Percentiles rank a stretch among this genome's conserved stretches.
These are phyloP conservation scores for Perognathus longimembris DNA, from an alignment of 2,113 vertebrate species.

Conservation along the genomic window DNA sequence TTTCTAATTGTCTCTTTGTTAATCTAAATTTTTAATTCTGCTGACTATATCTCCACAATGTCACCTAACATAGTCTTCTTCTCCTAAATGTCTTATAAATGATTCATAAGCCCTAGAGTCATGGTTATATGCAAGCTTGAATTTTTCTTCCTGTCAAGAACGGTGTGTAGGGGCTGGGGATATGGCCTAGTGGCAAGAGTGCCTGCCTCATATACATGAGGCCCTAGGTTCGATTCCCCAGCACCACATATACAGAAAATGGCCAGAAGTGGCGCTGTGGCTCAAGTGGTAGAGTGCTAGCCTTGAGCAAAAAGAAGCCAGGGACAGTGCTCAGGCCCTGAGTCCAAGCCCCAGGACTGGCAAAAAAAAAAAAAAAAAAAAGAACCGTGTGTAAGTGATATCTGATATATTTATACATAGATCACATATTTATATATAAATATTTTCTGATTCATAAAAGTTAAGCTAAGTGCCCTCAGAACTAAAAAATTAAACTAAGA, in stretches of 20 bases:
- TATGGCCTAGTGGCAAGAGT: too few species aligned
- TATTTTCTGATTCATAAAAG: slow-evolving; percentile 23
- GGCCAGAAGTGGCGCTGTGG: too few species aligned
- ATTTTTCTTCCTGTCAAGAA: slow-evolving; percentile 7
- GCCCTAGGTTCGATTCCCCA: too few species aligned
- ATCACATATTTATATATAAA: not conserved
- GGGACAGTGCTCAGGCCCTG: too few species aligned
- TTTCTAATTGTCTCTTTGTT: not conserved
- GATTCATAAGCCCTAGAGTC: not conserved
- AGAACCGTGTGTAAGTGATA: not conserved
- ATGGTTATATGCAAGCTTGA: not conserved
- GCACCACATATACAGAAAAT: too few species aligned
- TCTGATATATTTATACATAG: not conserved
- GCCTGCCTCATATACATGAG: too few species aligned
- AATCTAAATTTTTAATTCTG: not conserved
- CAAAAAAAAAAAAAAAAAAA: too few species aligned
- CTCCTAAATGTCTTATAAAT: not conserved
- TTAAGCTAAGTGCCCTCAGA: not conserved
- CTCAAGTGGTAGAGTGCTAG: too few species aligned
- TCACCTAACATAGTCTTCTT: not conserved
- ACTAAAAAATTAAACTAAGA: not conserved
- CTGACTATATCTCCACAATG: not conserved
- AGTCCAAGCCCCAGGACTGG: too few species aligned
- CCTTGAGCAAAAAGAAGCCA: too few species aligned
- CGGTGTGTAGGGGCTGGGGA: not conserved